These are phyloP conservation scores for Latrodectus hesperus DNA, from an alignment of 2,888 invertebrate genomes.

Conservation along the genomic window DNA sequence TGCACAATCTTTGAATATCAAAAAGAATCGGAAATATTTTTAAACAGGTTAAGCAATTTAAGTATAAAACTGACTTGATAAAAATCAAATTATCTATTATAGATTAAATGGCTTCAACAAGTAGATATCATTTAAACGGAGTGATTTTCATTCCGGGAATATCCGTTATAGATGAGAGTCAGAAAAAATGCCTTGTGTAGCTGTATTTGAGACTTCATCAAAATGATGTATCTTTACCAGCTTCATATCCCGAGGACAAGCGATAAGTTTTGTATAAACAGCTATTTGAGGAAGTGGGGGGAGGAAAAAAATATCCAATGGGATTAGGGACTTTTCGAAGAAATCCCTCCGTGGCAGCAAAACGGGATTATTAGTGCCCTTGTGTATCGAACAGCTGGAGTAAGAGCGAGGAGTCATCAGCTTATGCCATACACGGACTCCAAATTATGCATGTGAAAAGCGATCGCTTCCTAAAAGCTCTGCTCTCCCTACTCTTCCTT, in stretches of 20 bases:
- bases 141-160: background rate
- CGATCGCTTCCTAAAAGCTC: slow-evolving; percentile 8
- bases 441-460: slow-evolving; percentile 15
- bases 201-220: background rate
- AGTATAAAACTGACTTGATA: too few species aligned
- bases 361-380: slow-evolving; percentile 34
- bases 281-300: background rate
- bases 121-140: background rate
- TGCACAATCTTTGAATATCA: too few species aligned
- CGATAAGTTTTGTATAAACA: slow-evolving; percentile 10
- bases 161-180: background rate
- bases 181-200: too few species aligned
- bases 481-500: slow-evolving; percentile 10
- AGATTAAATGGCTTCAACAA: too few species aligned
- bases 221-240: background rate
- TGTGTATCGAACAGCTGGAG: slow-evolving; percentile 7
- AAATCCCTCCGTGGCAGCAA: background rate
- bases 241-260: slow-evolving; percentile 9
- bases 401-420: slow-evolving; percentile 30
- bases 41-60: too few species aligned
- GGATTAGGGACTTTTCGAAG: slow-evolving; percentile 4
- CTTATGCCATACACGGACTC: slow-evolving; percentile 37
- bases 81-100: too few species aligned
- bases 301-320: background rate
- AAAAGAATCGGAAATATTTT: too few species aligned